phyloP scores from a whole-genome alignment of 2,888 invertebrate genomes.

The Phengaris alcon region DNA sequence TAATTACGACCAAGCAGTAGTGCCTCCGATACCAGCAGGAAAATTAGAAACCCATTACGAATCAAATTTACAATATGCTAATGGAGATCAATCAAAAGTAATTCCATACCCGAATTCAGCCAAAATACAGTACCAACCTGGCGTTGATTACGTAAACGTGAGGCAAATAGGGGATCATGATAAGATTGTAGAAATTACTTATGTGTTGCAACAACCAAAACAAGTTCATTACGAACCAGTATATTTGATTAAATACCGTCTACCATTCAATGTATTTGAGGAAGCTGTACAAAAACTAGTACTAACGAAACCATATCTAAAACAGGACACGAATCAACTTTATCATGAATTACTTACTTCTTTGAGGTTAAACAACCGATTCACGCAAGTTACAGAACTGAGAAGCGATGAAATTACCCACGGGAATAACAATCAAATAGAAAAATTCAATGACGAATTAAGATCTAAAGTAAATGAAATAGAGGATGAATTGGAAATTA shows the following conservation, averaged over 20 bases:
- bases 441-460: constrained; percentile 42
- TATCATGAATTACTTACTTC: constrained; percentile 6
- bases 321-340: background rate
- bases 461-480: constrained; percentile 36
- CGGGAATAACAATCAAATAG: constrained; percentile 39
- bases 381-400: constrained; percentile 35
- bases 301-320: constrained; percentile 4
- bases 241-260: constrained; percentile 20
- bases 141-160: background rate
- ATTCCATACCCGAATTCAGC: background rate
- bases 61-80: background rate
- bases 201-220: constrained; percentile 46
- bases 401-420: constrained; percentile 48
- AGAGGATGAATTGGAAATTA: constrained; percentile 42
- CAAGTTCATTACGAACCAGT: constrained; percentile 8
- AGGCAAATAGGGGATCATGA: background rate
- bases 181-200: constrained; percentile 29
- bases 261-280: background rate
- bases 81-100: background rate
- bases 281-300: background rate
- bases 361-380: background rate
- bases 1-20: background rate
- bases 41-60: background rate
- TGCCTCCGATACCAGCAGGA: background rate
- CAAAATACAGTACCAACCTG: background rate